A percentile compares a stretch with the other conserved stretches of the same genome.
phyloP scores from a whole-genome alignment of 2,888 invertebrate species.

The Eupeodes latifasciatus region DNA sequence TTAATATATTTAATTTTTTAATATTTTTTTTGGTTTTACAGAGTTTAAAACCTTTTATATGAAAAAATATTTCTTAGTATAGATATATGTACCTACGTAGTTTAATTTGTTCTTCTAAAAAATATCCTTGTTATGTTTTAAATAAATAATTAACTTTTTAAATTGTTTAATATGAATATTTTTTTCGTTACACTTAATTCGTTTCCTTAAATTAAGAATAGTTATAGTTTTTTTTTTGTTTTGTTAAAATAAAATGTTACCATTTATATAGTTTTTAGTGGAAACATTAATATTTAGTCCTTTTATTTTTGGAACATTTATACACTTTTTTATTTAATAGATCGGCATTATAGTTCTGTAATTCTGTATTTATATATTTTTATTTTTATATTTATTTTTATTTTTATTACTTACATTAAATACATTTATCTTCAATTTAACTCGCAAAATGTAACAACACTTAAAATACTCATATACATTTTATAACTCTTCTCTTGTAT shows the following conservation, averaged over 20 bases:
- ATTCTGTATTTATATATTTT: constrained; percentile 17
- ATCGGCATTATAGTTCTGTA: constrained; percentile 43
- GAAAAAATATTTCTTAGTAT: constrained; percentile 58
- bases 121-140: constrained; percentile 26
- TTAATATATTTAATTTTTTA: constrained; percentile 14
- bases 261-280: neutral
- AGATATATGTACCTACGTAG: neutral
- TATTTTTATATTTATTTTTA: constrained; percentile 15
- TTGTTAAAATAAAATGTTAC: neutral
- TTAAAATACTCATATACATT: constrained; percentile 22
- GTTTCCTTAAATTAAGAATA: constrained; percentile 33
- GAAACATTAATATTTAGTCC: neutral
- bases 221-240: neutral
- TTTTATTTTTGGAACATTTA: constrained; percentile 33
- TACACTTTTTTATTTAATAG: neutral
- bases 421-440: constrained; percentile 46
- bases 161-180: constrained; percentile 34
- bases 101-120: constrained; percentile 27
- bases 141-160: constrained; percentile 60
- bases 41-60: constrained; percentile 52
- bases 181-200: neutral
- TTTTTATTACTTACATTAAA: constrained; percentile 30
- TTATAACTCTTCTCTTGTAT: neutral
- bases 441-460: constrained; percentile 54
- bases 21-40: constrained; percentile 39